phyloP scores from a whole-genome alignment of 2,888 invertebrate species.

The Drosophila multiciliata region DNA sequence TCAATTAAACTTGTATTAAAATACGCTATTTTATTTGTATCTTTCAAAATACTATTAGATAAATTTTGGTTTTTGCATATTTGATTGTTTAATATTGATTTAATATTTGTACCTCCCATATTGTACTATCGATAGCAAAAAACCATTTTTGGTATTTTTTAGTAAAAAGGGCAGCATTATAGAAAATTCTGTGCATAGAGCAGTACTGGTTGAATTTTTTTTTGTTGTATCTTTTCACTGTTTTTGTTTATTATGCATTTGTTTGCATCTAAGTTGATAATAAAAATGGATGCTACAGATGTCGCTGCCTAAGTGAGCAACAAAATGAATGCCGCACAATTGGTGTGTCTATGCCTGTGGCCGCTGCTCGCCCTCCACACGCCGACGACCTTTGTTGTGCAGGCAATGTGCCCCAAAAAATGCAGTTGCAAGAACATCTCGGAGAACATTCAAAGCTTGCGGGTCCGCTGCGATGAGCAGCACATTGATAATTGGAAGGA shows the following conservation, averaged over 20 bases:
- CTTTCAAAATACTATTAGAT: neutral
- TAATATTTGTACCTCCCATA: neutral
- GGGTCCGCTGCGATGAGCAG: constrained; percentile 81
- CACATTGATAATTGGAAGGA: constrained; percentile 81
- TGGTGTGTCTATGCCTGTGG: constrained; percentile 41
- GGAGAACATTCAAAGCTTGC: constrained; percentile 77
- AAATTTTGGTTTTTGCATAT: neutral
- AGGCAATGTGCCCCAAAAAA: constrained; percentile 78
- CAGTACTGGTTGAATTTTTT: constrained; percentile 60
- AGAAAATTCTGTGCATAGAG: constrained; percentile 49
- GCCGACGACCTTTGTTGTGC: constrained; percentile 46
- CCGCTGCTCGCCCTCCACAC: constrained; percentile 33
- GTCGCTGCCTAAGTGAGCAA: constrained; percentile 39
- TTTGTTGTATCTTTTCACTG: constrained; percentile 68
- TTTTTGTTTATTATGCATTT: constrained; percentile 72
- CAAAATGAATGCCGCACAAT: constrained; percentile 50
- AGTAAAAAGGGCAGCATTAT: constrained; percentile 29
- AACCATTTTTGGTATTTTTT: constrained; percentile 27
- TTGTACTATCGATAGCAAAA: constrained; percentile 2
- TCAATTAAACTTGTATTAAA: neutral
- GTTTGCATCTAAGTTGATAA: constrained; percentile 49
- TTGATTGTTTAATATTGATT: neutral
- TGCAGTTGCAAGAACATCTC: constrained; percentile 80
- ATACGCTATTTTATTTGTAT: fast-evolving
- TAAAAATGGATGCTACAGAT: constrained; percentile 57